Base-by-base conservation (phyloP, 2,797 vertebrate species). In the Macroramphosus scolopax region DNA sequence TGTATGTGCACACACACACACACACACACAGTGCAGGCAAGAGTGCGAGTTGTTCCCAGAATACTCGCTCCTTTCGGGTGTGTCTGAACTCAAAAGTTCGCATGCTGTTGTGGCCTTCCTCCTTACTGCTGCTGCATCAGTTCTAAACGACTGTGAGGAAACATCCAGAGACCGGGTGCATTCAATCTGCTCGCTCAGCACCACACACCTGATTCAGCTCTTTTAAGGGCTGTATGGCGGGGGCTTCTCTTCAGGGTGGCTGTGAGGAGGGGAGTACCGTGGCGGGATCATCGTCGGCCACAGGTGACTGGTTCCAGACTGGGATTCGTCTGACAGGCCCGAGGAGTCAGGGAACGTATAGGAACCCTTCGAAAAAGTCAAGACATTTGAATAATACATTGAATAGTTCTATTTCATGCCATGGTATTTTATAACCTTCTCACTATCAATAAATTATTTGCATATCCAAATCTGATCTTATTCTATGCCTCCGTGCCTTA, bases 181-280 rank as follows among this genome's bases (percentile, higher is more conserved):
- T 54, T 37, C 51, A 52, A 59, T 47, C 37, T 12, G 3, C 44
- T 40, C 59, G 2, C 29, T 61, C 34, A 47, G 49, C 53, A 20
- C 51, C 60, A 12, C 12, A 29, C 68, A 38, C 40, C 63, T n/a
- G 26, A 16, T 6, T 34, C 17, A 26, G 52, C 32, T 42, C 1
- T 29, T 17, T 89, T 88, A 99, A 0, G 96, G 96, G 58, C 94
- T 97, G 78, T 99, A 99, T 10, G 97, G 95, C 2, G 97, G 96
- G 10, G 96, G 97, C 80, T 98, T 99, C 77, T 99, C 97, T 25
- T 97, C 95, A 3, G 96, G 95, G 8, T 93, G 95, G 56, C 92
- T 94, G 77, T 98, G 95, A 0, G 96, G 93, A 5, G 97, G 95
- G 0, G 95, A 97, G 76, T 99, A 98, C 48, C 92, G 92, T 35